Conservation (phyloP, 2,113 vertebrate genomes). For the Leucosticte australis region DNA sequence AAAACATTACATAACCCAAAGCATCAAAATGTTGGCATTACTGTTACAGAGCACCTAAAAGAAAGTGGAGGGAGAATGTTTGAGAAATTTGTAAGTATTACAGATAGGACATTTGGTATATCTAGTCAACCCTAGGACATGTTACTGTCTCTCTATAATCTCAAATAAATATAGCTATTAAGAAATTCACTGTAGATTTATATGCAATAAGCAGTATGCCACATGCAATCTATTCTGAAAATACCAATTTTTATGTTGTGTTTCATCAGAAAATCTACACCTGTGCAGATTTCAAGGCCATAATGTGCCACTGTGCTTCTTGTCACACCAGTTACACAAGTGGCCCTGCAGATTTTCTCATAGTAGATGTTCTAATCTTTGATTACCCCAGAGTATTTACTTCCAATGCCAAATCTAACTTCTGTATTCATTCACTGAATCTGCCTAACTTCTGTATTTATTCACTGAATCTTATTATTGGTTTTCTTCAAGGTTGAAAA, state of each 20-base stretch:
- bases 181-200: not conserved
- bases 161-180: not conserved
- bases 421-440: not conserved
- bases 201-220: not conserved
- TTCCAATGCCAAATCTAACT: not conserved
- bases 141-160: not conserved
- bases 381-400: not conserved
- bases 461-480: not conserved
- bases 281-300: not conserved
- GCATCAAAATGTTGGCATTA: not conserved
- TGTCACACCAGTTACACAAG: not conserved
- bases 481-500: not conserved
- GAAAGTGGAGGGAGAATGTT: not conserved
- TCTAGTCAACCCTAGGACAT: not conserved
- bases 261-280: not conserved
- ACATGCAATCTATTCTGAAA: not conserved
- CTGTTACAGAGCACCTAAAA: not conserved
- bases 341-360: not conserved
- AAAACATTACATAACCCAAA: not conserved
- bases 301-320: not conserved
- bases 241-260: not conserved
- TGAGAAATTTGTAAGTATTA: not conserved
- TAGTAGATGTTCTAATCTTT: not conserved
- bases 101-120: not conserved
- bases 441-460: not conserved